Base-by-base conservation (phyloP, 1,140 invertebrate species). In the Charaxes varanes region DNA sequence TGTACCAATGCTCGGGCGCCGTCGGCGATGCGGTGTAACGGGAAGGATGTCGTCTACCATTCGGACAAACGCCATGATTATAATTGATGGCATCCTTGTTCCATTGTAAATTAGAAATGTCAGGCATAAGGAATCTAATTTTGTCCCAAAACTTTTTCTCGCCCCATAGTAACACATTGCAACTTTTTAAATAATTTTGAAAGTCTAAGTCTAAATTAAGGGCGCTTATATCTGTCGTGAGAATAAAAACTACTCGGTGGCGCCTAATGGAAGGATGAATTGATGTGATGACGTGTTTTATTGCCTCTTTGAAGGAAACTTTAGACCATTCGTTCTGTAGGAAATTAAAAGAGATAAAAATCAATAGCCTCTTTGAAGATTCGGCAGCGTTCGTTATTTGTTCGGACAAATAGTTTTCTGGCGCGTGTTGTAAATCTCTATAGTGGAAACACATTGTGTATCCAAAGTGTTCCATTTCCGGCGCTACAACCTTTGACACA, bases 131-230 rank as follows among this genome's bases (percentile, higher is more conserved):
- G 82, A 92, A 96, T 27, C 91, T 88, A 17, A 96, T 86, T 82
- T 96, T 96, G 54, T 94, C 92, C 94, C 94, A 96, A 80, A 96
- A 96, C 63, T 91, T 87, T 57, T 92, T 92, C 64, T 95, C 93
- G 24, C 92, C 92, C 92, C 93, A 95, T 35, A 91, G 86, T 33
- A 96, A 89, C 21, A 93, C 91, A 1, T 92, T 92, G 78, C 92
- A 93, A 18, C 91, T 92, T 58, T 94, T 92, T 28, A 96, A 87
- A 52, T 94, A 90, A 8, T 92, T 87, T 59, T 93, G 89, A 13
- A 96, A 86, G 62, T 96, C 93, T 6, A 92, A 87, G 66, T 96
- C 94, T 53, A 93, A 85, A 53, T 90, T 87, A n/a, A 92, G 86
- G 24, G 92, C 90, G 28, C 92, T 92, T 33, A 95, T 86, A 58